A percentile compares a stretch with the other conserved stretches of the same genome.
phyloP scores from a whole-genome alignment of 2,888 invertebrate genomes.

The Ophioninae sp. region DNA sequence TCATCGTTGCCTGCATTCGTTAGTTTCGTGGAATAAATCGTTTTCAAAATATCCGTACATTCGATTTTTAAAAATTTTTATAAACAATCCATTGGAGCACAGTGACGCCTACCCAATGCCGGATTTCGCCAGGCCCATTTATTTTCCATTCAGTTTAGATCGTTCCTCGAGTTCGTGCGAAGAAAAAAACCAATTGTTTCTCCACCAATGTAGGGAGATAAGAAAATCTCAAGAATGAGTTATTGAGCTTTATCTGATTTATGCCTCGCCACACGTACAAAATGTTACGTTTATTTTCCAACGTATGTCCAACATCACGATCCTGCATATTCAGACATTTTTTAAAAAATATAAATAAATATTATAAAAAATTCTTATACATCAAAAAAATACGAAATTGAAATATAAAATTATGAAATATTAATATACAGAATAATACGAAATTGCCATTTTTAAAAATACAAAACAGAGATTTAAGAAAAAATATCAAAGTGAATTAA shows the following conservation, averaged over 20 bases:
- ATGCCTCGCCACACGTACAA: not conserved
- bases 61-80: not conserved
- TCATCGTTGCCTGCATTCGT: not conserved
- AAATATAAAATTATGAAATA: too few species aligned
- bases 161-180: not conserved
- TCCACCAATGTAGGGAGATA: not conserved
- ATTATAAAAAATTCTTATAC: too few species aligned
- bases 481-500: too few species aligned
- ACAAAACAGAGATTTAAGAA: too few species aligned
- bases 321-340: not conserved
- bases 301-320: not conserved
- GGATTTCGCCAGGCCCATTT: not conserved
- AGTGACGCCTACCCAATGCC: not conserved
- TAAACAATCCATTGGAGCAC: not conserved
- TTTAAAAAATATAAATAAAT: not conserved
- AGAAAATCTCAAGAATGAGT: not conserved
- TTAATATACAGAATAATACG: too few species aligned
- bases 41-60: not conserved
- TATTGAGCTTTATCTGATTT: constrained; percentile 16
- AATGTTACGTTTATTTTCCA: not conserved
- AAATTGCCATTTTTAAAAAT: too few species aligned
- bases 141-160: not conserved
- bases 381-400: too few species aligned
- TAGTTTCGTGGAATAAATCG: not conserved
- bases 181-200: not conserved